Evolutionary conservation across 2,797 vertebrate genomes (phyloP), one percentile per base, ranked within the genome.

Genomic region (Intellagama lesueurii): DNA sequence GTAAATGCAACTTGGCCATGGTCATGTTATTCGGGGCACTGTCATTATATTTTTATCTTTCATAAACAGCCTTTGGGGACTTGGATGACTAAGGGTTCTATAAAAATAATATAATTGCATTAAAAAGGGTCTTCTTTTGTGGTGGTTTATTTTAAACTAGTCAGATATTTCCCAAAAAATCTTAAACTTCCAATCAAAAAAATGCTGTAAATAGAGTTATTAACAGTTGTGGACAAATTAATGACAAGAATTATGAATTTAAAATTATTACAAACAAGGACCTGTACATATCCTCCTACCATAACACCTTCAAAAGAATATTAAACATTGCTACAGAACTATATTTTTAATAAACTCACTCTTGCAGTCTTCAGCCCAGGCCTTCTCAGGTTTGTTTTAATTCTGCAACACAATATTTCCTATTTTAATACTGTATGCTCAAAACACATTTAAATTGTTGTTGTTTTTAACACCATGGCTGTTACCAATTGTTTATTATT

Each of bases 41-140:
- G 47, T 79, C 17, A 69, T 1, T 79, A 68, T 79, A 32, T n/a
- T 87, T 87, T 78, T 87, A 75, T 47, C 24, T 17, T 68, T 86
- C 75, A 87, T 35, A 52, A 52, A 52, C 64, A 79, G n/a, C n/a
- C 64, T 40, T 47, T 87, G 86, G 22, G 44, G 8, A 56, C 30
- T 24, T 80, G 30, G 85, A 32, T 56, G 11, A 68, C 19, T n/a
- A 5, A 70, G 14, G 47, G 16, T 68, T 80, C n/a, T 26, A 52
- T 14, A 17, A 35, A 76, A 76, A 76, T 76, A 28, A 40, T 40
- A 44, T 40, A 40, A 28, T 76, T 69, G 17, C 28, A 70, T 64
- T n/a, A n/a, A 52, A 35, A 79, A 22, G 35, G 17, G 4, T 11
- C 5, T n/a, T 83, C 26, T 69, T 72, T 70, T 52, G 12, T 7